phyloP scores from a whole-genome alignment of 2,113 vertebrate species.

The Oreochromis aureus region DNA sequence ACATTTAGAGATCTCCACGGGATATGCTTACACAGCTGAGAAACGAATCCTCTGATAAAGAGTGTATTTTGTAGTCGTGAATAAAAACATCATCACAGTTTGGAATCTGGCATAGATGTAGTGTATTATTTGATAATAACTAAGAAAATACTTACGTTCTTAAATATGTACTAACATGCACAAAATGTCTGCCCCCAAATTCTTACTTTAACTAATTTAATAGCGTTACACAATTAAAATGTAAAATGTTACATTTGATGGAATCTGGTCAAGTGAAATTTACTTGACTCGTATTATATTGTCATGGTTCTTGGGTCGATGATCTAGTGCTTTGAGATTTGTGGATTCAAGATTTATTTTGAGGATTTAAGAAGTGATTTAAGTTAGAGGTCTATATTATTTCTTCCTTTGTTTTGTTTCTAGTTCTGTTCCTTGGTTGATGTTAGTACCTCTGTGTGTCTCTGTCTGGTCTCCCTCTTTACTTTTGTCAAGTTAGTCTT shows the following conservation, averaged over 20 bases:
- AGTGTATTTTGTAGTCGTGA: background rate
- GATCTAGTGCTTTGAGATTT: background rate
- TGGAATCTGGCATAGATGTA: background rate
- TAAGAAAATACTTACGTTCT: background rate
- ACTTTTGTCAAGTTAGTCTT: background rate
- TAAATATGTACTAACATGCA: background rate
- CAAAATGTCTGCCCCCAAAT: background rate
- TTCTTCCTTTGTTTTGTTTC: background rate
- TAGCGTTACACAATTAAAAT: background rate
- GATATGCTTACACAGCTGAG: background rate
- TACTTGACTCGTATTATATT: background rate
- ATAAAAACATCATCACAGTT: background rate
- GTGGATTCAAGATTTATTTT: background rate
- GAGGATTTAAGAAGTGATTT: background rate
- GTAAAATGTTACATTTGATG: background rate
- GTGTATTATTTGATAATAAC: background rate
- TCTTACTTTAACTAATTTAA: background rate
- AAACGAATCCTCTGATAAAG: background rate
- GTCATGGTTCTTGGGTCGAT: background rate
- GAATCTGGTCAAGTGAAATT: background rate
- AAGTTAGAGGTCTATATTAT: background rate
- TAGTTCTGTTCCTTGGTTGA: background rate
- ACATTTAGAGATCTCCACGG: conserved; percentile 19
- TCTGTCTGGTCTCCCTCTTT: background rate
- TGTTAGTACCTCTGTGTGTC: background rate